Conservation (phyloP, 2,113 vertebrate genomes). For the Isurus oxyrinchus region DNA sequence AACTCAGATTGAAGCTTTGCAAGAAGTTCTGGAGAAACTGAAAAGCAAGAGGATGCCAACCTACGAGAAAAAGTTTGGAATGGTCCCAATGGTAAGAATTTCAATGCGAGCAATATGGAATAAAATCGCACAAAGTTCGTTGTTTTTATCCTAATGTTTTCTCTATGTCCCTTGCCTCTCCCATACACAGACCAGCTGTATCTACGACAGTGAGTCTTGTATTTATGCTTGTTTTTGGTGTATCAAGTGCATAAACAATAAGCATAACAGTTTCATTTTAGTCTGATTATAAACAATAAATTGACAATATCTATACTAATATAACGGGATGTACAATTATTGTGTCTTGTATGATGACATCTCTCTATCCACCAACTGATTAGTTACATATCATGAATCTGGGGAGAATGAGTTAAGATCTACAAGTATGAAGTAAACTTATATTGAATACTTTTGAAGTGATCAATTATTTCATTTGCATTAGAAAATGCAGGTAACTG, state of each 20-base stretch:
- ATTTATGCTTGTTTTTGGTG: not conserved
- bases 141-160: not conserved
- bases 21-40: constrained; percentile 71
- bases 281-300: not conserved
- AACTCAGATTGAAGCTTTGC: constrained; percentile 65
- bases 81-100: constrained; percentile 64
- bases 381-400: not conserved
- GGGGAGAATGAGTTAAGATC: not conserved
- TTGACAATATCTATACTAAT: not conserved
- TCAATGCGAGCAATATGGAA: not conserved
- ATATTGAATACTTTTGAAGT: not conserved
- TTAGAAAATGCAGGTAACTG: not conserved
- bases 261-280: not conserved
- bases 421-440: not conserved
- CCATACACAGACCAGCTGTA: not conserved
- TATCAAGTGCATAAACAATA: not conserved
- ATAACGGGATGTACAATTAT: not conserved
- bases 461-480: not conserved
- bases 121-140: not conserved
- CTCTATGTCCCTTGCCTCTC: too few relatives aligned
- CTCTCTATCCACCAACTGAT: not conserved
- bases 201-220: not conserved
- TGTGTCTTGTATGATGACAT: not conserved
- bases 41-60: constrained; percentile 65
- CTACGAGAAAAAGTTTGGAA: constrained; percentile 70